Base-by-base conservation (phyloP, 2,113 vertebrate species). In the Baryphthengus martii region DNA sequence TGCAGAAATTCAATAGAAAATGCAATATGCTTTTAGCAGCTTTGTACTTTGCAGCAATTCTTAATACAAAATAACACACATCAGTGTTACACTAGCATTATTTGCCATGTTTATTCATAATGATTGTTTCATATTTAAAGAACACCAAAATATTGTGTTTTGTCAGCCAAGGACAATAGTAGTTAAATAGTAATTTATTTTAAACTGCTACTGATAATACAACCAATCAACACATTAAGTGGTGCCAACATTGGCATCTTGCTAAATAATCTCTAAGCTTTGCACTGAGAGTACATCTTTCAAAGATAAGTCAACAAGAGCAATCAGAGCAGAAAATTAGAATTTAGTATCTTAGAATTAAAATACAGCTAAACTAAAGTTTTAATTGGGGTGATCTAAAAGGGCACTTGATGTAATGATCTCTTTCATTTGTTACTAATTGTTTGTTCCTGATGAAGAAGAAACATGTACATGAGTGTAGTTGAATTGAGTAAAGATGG, bases 271-370 rank as follows among this genome's bases (percentile, higher is more conserved):
- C 98, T 98, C 97, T 96, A 94, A 96, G 92, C 97, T 98, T 97
- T 97, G 97, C 98, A 97, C 97, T 75, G 97, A 98, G 97, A 98
- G 98, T 98, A 98, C 98, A 98, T 99, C 98, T 98, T 98, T 98
- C 98, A 98, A 98, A 99, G 98, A 99, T 98, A 99, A 99, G 99
- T 99, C 99, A 99, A 99, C 99, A 99, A 98, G 99, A 99, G 98
- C 98, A 99, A 99, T 98, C 99, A 99, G 98, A 98, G 99, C 99
- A 99, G 99, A 99, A 99, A 99, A 99, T 99, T 98, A 99, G 99
- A 99, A 99, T 99, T 99, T 99, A 98, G 98, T 99, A 98, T 99
- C 98, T 99, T 98, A 98, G 97, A 99, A 98, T 98, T 98, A 98
- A 98, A 98, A 98, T 98, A 98, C 98, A 98, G 97, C 98, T 98